Evolutionary conservation across 2,797 vertebrate genomes (phyloP).

Genomic region (Pipistrellus pipistrellus): DNA sequence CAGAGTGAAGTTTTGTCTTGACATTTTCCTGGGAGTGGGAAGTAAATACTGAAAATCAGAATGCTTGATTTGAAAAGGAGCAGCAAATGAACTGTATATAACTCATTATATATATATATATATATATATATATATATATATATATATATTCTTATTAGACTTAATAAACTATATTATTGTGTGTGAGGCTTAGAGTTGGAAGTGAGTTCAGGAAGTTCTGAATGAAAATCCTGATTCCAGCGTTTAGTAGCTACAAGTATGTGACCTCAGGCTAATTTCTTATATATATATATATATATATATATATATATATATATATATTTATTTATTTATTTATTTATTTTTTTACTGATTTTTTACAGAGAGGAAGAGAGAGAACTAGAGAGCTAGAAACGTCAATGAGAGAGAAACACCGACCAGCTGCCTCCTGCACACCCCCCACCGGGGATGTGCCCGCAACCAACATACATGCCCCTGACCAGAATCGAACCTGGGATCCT

Average conservation of each 20-base stretch:
- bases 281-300: no score
- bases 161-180: conserved; percentile 17
- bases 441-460: no score
- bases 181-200: not conserved
- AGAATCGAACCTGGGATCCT: no score
- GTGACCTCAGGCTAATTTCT: not conserved
- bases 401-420: no score
- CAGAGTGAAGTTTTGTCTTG: not conserved
- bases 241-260: not conserved
- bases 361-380: no score
- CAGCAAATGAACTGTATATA: not conserved
- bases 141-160: not conserved
- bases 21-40: not conserved
- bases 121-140: not conserved
- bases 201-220: conserved; percentile 46
- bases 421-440: no score
- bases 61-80: conserved; percentile 16
- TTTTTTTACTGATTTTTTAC: no score
- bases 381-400: no score
- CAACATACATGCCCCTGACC: no score
- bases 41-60: conserved; percentile 52
- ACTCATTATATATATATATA: not conserved
- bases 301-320: no score
- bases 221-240: conserved; percentile 35
- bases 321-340: no score